Evolutionary conservation across 1,140 invertebrate species (phyloP).

Genomic region (Cepaea nemoralis): DNA sequence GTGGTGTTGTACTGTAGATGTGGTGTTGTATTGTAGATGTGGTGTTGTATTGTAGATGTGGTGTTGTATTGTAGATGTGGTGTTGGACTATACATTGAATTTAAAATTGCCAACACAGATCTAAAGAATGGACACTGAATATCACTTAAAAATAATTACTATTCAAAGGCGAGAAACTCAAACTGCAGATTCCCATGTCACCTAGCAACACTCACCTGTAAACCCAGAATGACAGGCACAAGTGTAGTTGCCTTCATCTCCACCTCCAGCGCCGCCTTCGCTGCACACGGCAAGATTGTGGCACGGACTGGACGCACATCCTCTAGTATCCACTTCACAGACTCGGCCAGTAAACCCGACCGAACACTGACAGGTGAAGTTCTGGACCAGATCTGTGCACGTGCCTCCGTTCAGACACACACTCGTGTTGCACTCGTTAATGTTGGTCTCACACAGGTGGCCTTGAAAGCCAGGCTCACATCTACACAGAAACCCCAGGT

Average conservation of each 20-base stretch:
- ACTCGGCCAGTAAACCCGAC: slow-evolving; percentile 72
- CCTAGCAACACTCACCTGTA: slow-evolving; percentile 78
- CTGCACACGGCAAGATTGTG: slow-evolving; percentile 41
- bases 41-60: no score
- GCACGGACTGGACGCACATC: slow-evolving; percentile 51
- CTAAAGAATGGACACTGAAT: no score
- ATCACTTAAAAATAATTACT: no score
- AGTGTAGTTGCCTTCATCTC: background rate
- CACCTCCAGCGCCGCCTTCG: no score
- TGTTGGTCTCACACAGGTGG: slow-evolving; percentile 60
- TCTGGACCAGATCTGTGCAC: slow-evolving; percentile 66
- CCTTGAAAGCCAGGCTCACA: slow-evolving; percentile 42
- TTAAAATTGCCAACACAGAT: no score
- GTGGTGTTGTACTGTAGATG: no score
- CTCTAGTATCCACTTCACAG: slow-evolving; percentile 53
- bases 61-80: no score
- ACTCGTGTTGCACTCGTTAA: slow-evolving; percentile 54
- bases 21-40: no score
- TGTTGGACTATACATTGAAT: no score
- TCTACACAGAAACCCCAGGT: background rate
- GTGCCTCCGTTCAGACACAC: slow-evolving; percentile 52
- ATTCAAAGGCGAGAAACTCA: no score
- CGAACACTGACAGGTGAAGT: slow-evolving; percentile 51
- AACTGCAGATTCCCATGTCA: no score
- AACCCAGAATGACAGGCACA: slow-evolving; percentile 52